A percentile compares a stretch with the other conserved stretches of the same genome.
These are phyloP conservation scores for Notarius quadriscutis DNA, from an alignment of 2,113 vertebrate genomes.

Conservation along the genomic window DNA sequence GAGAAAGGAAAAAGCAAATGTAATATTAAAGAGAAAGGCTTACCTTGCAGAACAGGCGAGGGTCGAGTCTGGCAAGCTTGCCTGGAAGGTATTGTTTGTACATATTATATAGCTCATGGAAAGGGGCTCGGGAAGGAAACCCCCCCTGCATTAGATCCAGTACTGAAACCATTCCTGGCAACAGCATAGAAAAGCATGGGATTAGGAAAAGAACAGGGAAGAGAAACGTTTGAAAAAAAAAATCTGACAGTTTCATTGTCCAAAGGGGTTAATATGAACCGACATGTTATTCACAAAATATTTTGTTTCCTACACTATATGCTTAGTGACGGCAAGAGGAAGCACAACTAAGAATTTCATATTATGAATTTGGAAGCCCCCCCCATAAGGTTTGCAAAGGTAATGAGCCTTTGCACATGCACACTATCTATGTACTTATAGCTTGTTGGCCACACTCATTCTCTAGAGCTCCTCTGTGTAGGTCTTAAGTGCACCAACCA, in stretches of 20 bases:
- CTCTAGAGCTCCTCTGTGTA: background rate
- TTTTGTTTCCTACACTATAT: background rate
- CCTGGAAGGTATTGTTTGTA: conserved; percentile 95
- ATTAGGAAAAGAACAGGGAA: background rate
- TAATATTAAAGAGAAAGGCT: conserved; percentile 3
- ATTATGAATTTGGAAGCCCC: background rate
- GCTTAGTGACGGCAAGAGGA: background rate
- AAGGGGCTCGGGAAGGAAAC: conserved; percentile 94
- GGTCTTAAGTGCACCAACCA: conserved; percentile 4
- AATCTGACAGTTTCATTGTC: background rate
- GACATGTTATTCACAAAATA: background rate
- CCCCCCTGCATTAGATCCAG: conserved; percentile 98
- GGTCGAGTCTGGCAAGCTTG: conserved; percentile 90
- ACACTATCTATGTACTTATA: background rate
- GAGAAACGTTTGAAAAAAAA: background rate
- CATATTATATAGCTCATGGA: conserved; percentile 98
- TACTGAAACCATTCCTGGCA: conserved; percentile 95
- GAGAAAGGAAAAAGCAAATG: background rate
- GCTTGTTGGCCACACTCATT: background rate
- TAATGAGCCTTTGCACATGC: background rate
- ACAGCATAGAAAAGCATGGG: conserved; percentile 10
- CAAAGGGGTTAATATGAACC: background rate
- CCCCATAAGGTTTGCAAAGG: background rate
- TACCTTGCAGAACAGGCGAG: conserved; percentile 98
- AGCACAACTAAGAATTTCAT: background rate